Conservation (phyloP, 2,888 invertebrate genomes). For the Synanthedon formicaeformis region DNA sequence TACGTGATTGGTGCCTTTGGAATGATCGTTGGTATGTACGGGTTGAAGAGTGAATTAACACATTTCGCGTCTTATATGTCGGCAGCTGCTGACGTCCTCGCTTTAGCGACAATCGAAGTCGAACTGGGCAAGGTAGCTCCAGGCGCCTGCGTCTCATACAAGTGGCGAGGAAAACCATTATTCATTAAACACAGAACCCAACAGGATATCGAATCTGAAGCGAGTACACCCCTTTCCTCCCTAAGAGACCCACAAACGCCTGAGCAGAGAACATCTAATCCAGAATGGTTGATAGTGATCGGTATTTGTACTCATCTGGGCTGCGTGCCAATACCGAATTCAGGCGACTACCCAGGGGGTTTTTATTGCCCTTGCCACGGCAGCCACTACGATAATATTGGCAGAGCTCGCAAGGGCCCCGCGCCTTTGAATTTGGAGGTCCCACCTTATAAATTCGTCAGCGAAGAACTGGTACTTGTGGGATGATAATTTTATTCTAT, state of each 20-base stretch:
- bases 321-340: slow-evolving; percentile 82
- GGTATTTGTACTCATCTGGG: slow-evolving; percentile 88
- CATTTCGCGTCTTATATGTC: slow-evolving; percentile 72
- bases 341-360: slow-evolving; percentile 76
- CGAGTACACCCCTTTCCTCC: slow-evolving; percentile 67
- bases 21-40: slow-evolving; percentile 70
- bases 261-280: slow-evolving; percentile 72
- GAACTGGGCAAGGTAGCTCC: slow-evolving; percentile 76
- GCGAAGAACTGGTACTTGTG: slow-evolving; percentile 67
- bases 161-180: slow-evolving; percentile 88
- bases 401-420: slow-evolving; percentile 80
- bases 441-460: slow-evolving; percentile 71
- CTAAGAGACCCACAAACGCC: slow-evolving; percentile 81
- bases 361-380: slow-evolving; percentile 89
- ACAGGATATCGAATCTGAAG: slow-evolving; percentile 74
- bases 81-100: slow-evolving; percentile 80
- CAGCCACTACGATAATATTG: slow-evolving; percentile 83
- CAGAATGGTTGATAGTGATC: slow-evolving; percentile 82
- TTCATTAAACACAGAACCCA: slow-evolving; percentile 79
- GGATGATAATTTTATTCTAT: slow-evolving; percentile 27
- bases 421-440: slow-evolving; percentile 79
- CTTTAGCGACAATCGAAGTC: slow-evolving; percentile 82
- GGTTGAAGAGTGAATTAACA: slow-evolving; percentile 70
- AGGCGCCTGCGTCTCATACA: slow-evolving; percentile 74
- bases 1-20: slow-evolving; percentile 68